A percentile compares a stretch with the other conserved stretches of the same genome.
Evolutionary conservation across 2,113 vertebrate species (phyloP).

Genomic region (Ailuropoda melanoleuca): DNA sequence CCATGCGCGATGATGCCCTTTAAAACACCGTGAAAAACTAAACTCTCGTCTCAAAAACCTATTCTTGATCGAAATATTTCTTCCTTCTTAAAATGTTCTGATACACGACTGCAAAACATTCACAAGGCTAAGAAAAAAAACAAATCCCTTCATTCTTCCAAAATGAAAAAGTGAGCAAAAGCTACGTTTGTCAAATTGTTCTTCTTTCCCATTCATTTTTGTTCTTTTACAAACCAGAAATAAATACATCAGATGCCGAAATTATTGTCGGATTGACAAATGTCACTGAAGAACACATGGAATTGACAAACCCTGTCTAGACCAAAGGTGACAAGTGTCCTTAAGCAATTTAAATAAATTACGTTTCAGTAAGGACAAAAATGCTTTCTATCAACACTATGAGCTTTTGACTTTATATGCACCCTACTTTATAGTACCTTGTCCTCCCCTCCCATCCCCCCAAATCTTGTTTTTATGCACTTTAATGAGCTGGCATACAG

Average conservation of each 20-base stretch:
- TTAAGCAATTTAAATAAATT: conserved; percentile 27
- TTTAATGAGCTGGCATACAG: background rate
- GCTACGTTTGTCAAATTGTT: background rate
- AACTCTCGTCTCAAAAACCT: conserved; percentile 24
- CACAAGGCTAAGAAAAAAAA: conserved; percentile 38
- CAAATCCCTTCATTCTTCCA: background rate
- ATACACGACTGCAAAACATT: conserved; percentile 20
- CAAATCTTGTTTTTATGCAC: conserved; percentile 32
- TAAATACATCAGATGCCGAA: background rate
- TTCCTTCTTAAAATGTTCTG: conserved; percentile 25
- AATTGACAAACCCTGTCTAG: conserved; percentile 35
- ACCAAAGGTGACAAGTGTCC: conserved; percentile 36
- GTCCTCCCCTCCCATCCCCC: background rate
- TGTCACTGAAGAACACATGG: background rate
- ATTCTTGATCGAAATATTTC: background rate
- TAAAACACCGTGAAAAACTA: conserved; percentile 6
- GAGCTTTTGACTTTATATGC: conserved; percentile 4
- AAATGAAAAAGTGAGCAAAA: conserved; percentile 27
- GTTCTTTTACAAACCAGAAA: conserved; percentile 4
- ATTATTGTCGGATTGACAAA: background rate
- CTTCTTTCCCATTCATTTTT: background rate
- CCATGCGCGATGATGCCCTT: background rate
- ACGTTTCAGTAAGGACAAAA: conserved; percentile 2
- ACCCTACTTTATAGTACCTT: conserved; percentile 28
- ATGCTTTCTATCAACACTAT: background rate